A percentile compares a stretch with the other conserved stretches of the same genome.
These are phyloP conservation scores for Danaus plexippus DNA, from an alignment of 1,140 invertebrate species.

Conservation along the genomic window DNA sequence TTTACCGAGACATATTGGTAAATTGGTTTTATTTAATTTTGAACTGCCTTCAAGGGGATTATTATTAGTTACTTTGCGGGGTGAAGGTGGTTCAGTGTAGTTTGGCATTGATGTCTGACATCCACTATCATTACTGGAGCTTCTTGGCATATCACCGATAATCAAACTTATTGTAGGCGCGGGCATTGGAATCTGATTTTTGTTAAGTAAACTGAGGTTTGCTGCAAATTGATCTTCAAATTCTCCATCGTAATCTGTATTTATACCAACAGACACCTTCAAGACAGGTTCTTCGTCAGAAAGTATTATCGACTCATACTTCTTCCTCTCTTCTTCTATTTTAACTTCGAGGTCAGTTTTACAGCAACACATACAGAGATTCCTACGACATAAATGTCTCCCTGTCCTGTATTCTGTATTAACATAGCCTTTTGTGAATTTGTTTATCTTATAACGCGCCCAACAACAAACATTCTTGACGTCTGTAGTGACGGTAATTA, in stretches of 20 bases:
- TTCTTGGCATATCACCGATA: no score
- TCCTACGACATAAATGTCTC: constrained; percentile 10
- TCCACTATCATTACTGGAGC: no score
- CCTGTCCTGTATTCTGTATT: neutral
- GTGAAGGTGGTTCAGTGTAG: no score
- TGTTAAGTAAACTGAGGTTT: neutral
- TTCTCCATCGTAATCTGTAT: constrained; percentile 12
- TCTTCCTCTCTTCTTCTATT: constrained; percentile 2
- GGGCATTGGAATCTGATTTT: no score
- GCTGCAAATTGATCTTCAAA: constrained; percentile 10
- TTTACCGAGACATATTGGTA: constrained; percentile 23
- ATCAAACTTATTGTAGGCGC: no score
- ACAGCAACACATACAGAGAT: constrained; percentile 25
- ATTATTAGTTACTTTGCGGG: no score
- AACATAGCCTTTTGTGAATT: neutral
- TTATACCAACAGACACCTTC: constrained; percentile 7
- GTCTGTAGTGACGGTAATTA: neutral
- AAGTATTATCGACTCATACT: neutral
- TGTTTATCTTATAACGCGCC: constrained; percentile 19
- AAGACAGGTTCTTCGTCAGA: no score
- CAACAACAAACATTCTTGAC: constrained; percentile 21
- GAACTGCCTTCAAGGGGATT: no score
- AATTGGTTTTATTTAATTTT: no score
- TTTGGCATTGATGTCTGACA: no score
- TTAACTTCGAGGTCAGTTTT: constrained; percentile 12